Evolutionary conservation across 2,113 vertebrate species (phyloP).

Genomic region (Nibea coibor): DNA sequence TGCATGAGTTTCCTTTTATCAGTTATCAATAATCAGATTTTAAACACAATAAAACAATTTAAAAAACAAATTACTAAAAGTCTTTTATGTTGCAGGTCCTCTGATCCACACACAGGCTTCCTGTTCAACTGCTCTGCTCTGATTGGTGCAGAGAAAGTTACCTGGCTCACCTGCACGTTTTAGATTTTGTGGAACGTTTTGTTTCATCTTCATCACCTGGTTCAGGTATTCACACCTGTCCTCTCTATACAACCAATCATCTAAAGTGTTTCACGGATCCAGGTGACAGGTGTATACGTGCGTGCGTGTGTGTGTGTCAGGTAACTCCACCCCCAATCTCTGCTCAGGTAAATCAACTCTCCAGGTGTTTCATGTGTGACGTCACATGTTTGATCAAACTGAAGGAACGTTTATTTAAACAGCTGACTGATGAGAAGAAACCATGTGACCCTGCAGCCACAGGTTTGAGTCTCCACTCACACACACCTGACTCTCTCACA

Average conservation of each 20-base stretch:
- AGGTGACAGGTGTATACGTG: not conserved
- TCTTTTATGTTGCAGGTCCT: not conserved
- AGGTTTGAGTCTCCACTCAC: not conserved
- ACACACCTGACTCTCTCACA: not conserved
- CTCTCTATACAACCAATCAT: not conserved
- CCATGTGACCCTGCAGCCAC: not conserved
- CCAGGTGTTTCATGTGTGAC: conserved; percentile 50
- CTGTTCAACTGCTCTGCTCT: not conserved
- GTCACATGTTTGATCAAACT: conserved; percentile 1
- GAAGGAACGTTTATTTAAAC: conserved; percentile 3
- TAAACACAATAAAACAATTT: not conserved
- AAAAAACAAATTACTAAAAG: not conserved
- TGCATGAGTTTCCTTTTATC: not conserved
- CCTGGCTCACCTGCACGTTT: not conserved
- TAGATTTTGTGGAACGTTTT: no score
- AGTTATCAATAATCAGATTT: not conserved
- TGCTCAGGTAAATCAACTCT: conserved; percentile 27
- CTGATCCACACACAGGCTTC: not conserved
- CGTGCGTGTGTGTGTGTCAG: not conserved
- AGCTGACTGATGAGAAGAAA: conserved; percentile 17
- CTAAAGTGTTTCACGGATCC: not conserved
- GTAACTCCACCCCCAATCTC: not conserved
- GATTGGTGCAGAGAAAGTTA: not conserved
- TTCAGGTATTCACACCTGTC: not conserved
- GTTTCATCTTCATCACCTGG: not conserved